Conservation (phyloP, 2,797 vertebrate species). For the Pseudochirops cupreus region DNA sequence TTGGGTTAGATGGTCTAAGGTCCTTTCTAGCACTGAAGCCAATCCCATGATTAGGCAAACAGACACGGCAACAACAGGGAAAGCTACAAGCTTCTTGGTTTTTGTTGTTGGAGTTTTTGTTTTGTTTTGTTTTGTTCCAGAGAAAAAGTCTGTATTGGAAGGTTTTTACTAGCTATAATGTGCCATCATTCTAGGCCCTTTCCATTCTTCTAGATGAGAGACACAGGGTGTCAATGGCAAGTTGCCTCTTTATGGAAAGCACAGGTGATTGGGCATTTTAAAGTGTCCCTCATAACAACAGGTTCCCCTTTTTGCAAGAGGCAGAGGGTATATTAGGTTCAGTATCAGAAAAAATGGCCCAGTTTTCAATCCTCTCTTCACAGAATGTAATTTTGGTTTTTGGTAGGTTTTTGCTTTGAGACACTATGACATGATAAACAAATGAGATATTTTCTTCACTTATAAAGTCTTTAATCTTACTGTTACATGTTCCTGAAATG, state of each 20-base stretch:
- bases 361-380: constrained; percentile 32
- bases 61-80: not conserved
- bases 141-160: not conserved
- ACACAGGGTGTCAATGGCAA: not conserved
- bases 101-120: not conserved
- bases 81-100: not conserved
- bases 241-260: not conserved
- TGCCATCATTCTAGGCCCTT: not conserved
- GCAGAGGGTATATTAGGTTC: not conserved
- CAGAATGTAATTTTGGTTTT: constrained; percentile 24
- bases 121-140: not conserved
- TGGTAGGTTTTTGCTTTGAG: not conserved
- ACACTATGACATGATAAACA: constrained; percentile 26
- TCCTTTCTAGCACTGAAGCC: not conserved
- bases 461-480: not conserved
- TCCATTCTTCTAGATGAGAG: not conserved
- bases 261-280: not conserved
- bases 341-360: not conserved
- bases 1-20: not conserved
- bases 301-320: not conserved
- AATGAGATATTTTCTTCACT: not conserved
- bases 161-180: not conserved
- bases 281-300: not conserved
- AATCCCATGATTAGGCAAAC: not conserved
- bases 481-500: constrained; percentile 12